Conservation (phyloP, 2,888 invertebrate genomes). For the Chrysolina haemoptera region DNA sequence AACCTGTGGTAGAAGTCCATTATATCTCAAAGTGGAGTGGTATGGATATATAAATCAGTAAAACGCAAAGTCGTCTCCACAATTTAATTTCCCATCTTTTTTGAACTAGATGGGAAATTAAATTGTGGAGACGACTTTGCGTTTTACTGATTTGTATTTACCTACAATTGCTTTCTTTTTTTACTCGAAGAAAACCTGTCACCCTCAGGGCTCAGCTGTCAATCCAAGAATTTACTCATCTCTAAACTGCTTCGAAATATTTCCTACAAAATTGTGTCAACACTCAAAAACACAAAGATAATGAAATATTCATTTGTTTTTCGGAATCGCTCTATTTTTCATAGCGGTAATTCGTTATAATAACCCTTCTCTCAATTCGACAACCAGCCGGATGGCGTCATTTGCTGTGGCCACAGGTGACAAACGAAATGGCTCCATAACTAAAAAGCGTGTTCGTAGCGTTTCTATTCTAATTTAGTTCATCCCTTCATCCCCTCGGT, state of each 20-base stretch:
- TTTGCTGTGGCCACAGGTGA: slow-evolving; percentile 42
- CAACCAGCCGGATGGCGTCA: background rate
- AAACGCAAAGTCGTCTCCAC: too few species aligned
- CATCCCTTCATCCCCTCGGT: slow-evolving; percentile 40
- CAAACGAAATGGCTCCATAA: slow-evolving; percentile 36
- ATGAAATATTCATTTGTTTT: slow-evolving; percentile 15
- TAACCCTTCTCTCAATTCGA: slow-evolving; percentile 16
- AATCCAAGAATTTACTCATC: background rate
- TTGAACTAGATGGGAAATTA: too few species aligned
- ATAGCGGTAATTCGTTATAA: background rate
- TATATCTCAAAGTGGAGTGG: too few species aligned
- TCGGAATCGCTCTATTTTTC: slow-evolving; percentile 4
- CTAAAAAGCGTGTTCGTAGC: slow-evolving; percentile 33
- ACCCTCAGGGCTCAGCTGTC: background rate
- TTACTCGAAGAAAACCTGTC: too few species aligned
- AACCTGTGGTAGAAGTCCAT: too few species aligned
- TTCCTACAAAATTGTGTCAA: background rate
- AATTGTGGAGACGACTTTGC: too few species aligned
- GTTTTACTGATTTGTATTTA: too few species aligned
- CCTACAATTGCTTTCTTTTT: too few species aligned
- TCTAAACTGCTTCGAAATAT: background rate
- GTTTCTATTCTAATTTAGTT: slow-evolving; percentile 41
- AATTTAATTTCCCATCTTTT: too few species aligned
- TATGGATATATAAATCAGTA: too few species aligned
- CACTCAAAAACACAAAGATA: background rate